These are phyloP conservation scores for Tiphia femorata DNA, from an alignment of 2,888 invertebrate genomes.

Conservation along the genomic window DNA sequence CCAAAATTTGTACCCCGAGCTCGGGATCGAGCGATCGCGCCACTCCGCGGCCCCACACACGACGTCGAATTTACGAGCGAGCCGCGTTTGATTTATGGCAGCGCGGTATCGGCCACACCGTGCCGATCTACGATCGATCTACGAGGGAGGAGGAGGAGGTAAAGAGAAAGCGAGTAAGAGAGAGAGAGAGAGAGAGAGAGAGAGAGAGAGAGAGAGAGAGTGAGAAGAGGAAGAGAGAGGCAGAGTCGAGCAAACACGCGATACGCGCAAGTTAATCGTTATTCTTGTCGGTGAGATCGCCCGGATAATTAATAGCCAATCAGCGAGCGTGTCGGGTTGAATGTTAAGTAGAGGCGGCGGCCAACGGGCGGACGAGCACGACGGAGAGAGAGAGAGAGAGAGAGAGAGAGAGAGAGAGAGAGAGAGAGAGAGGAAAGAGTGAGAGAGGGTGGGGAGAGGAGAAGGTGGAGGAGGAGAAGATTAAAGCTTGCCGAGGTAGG, in stretches of 20 bases:
- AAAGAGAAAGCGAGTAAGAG: no score
- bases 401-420: no score
- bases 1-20: constrained; percentile 18
- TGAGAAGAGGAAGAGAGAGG: no score
- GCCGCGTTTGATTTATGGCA: constrained; percentile 55
- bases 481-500: not conserved
- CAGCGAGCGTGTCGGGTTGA: constrained; percentile 56
- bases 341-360: constrained; percentile 54
- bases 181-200: not conserved
- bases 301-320: constrained; percentile 65
- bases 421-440: no score
- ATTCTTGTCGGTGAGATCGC: constrained; percentile 59
- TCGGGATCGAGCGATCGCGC: constrained; percentile 51
- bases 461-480: no score
- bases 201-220: constrained; percentile 10
- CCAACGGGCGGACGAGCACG: not conserved
- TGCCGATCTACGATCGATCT: constrained; percentile 59
- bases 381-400: no score
- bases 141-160: constrained; percentile 30
- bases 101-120: constrained; percentile 11
- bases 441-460: no score
- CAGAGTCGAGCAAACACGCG: constrained; percentile 49
- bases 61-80: constrained; percentile 56
- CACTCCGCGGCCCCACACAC: constrained; percentile 42
- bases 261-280: constrained; percentile 60